phyloP scores from a whole-genome alignment of 30 jellyfish, hydroid and myxozoan species.

The Haliclystus octoradiatus region DNA sequence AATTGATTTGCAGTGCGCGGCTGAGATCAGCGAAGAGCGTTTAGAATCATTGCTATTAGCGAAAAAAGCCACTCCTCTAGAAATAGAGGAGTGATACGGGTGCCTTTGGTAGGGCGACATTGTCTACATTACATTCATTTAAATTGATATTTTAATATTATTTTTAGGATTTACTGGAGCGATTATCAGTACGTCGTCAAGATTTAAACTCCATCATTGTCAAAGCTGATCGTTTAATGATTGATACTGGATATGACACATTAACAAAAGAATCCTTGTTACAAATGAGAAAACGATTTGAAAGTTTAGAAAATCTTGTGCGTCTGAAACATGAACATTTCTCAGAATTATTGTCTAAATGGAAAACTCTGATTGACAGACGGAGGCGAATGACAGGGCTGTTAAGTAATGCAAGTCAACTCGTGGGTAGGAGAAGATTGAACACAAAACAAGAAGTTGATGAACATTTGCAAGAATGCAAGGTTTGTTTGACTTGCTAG shows the following conservation, averaged over 20 bases:
- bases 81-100: no score
- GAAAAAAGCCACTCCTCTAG: no score
- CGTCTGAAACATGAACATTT: constrained; percentile 39
- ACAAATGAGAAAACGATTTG: constrained; percentile 42
- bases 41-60: no score
- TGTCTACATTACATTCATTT: not conserved
- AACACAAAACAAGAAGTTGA: not conserved
- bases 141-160: not conserved
- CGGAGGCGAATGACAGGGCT: constrained; percentile 50
- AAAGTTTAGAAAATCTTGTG: constrained; percentile 37
- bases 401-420: not conserved
- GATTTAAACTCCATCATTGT: constrained; percentile 1
- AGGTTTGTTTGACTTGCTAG: no score
- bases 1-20: no score
- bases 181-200: not conserved
- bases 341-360: constrained; percentile 18
- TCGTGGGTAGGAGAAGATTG: not conserved
- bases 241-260: not conserved
- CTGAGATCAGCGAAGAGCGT: no score
- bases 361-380: constrained; percentile 57
- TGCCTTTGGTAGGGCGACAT: no score
- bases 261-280: not conserved
- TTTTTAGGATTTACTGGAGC: constrained; percentile 8
- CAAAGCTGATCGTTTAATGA: not conserved
- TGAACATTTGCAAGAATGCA: not conserved